phyloP scores from a whole-genome alignment of 2,888 invertebrate genomes.

The Lithophane semibrunnea region DNA sequence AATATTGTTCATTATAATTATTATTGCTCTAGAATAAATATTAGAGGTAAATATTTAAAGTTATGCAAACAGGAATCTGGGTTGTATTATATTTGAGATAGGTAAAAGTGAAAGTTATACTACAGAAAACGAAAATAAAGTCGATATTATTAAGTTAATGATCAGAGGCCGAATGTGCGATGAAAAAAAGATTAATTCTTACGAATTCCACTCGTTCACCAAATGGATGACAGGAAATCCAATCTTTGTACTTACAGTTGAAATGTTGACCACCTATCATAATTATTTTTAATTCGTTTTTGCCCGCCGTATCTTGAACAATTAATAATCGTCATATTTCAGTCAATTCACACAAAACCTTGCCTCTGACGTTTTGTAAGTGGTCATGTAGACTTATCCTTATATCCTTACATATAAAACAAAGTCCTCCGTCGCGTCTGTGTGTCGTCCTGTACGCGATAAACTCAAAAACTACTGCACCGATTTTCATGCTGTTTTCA shows the following conservation, averaged over 20 bases:
- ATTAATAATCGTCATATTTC: too few species aligned
- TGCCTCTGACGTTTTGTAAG: background rate
- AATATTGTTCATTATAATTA: conserved; percentile 16
- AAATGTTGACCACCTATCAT: too few species aligned
- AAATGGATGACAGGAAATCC: too few species aligned
- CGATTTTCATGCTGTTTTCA: too few species aligned
- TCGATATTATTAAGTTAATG: background rate
- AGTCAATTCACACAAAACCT: background rate
- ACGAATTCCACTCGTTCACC: too few species aligned
- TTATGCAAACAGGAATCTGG: conserved; percentile 17
- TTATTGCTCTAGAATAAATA: conserved; percentile 31
- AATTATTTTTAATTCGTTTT: too few species aligned
- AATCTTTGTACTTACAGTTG: too few species aligned
- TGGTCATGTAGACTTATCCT: background rate
- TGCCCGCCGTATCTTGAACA: too few species aligned
- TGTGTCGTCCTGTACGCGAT: too few species aligned
- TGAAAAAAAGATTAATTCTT: background rate
- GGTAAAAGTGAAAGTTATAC: background rate
- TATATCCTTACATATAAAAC: background rate
- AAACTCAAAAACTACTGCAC: too few species aligned
- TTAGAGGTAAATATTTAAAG: conserved; percentile 27
- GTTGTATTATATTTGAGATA: background rate
- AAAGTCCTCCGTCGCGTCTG: too few species aligned
- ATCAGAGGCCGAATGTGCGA: background rate
- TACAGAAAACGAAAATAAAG: background rate